Base-by-base conservation (phyloP, 2,888 invertebrate genomes). In the Leptinotarsa peninsularis region DNA sequence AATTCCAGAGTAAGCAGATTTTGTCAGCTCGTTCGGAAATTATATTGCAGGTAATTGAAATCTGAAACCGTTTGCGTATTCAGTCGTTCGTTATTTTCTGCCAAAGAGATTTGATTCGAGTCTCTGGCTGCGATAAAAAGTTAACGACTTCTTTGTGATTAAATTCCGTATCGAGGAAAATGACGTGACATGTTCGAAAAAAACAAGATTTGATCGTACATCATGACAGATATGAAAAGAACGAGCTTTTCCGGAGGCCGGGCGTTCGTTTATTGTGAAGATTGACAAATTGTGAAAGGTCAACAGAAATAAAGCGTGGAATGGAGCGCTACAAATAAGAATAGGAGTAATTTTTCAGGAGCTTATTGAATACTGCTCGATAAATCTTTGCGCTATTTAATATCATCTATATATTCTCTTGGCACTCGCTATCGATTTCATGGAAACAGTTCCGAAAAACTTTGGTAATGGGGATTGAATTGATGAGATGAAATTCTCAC, bases 251-350 rank as follows among this genome's bases (percentile, higher is more conserved):
- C 23, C 21, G 10, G 17, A 33, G 33, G 1, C 5, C 7, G 33
- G n/a, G 63, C 69, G 43, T 66, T 66, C 73, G 63, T 69, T 73
- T 52, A 54, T 69, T 74, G 63, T 58, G 43, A 27, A 66, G 56
- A 66, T 63, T 74, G 73, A 74, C 69, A 74, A 74, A 74, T 74
- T 74, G 66, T 49, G 43, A 56, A 52, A 58, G 71, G 71, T 71
- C 74, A 74, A 74, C 71, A 71, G 69, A 63, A 74, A 74, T 71
- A 54, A 56, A 58, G 66, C 74, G 33, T 56, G 54, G 66, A 74
- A 71, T 74, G 71, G 67, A 67, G 71, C 66, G 74, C 74, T 21
- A 71, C 49, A 71, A 74, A 74, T 74, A 74, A 70, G 56, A 74
- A 73, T 69, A n/a, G 50, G 23, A 33, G 66, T 71, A 33, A 71